Conservation (phyloP, 2,797 vertebrate species). For the Morelia viridis region DNA sequence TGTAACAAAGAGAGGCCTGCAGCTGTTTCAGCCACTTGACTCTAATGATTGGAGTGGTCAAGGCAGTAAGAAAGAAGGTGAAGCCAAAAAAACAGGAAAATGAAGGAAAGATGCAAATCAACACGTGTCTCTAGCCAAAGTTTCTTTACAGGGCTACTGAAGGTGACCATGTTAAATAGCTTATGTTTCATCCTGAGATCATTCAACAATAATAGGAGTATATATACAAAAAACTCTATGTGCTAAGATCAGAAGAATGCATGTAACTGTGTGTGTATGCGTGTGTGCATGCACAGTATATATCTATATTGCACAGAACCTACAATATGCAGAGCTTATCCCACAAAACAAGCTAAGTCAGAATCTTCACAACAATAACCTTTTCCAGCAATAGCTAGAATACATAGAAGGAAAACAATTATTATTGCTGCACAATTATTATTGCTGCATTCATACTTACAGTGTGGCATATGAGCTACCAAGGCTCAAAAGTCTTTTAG, state of each 20-base stretch:
- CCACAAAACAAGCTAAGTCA: neutral
- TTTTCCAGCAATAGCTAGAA: neutral
- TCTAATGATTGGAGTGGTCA: neutral
- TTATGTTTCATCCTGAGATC: neutral
- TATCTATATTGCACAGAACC: neutral
- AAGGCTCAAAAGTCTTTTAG: neutral
- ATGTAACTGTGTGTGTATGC: neutral
- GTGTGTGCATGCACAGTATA: neutral
- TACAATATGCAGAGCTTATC: neutral
- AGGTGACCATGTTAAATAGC: neutral
- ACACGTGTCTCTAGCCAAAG: neutral
- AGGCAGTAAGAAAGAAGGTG: neutral
- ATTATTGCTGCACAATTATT: neutral
- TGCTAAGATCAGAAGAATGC: neutral
- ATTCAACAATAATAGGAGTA: neutral
- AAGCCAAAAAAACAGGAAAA: neutral
- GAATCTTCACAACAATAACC: neutral
- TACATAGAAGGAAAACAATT: neutral
- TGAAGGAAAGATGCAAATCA: neutral
- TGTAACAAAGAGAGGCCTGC: neutral
- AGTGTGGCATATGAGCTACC: neutral
- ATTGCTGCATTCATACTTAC: neutral
- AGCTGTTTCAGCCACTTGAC: slow-evolving; percentile 33
- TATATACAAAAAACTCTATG: neutral
- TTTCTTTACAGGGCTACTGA: neutral